These are phyloP conservation scores for Papilio polyxenes DNA, from an alignment of 1,140 invertebrate species.

Conservation along the genomic window DNA sequence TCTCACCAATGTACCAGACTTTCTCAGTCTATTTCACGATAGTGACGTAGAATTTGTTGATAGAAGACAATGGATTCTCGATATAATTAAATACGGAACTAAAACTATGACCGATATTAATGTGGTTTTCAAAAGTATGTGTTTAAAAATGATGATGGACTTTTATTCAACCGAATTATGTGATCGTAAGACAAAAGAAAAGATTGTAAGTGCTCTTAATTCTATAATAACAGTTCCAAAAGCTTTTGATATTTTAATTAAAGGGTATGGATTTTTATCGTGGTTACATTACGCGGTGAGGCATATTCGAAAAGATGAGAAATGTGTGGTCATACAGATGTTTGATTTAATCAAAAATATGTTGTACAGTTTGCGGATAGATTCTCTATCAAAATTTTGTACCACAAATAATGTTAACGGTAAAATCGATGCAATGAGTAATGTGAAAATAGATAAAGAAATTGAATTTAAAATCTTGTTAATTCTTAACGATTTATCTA, in stretches of 20 bases:
- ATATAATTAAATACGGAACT: conserved; percentile 84
- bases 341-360: conserved; percentile 59
- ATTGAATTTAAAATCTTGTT: conserved; percentile 64
- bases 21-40: conserved; percentile 87
- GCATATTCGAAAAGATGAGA: conserved; percentile 60
- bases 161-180: conserved; percentile 76
- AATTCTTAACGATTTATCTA: conserved; percentile 58
- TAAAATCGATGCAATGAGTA: conserved; percentile 46
- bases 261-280: conserved; percentile 83
- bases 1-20: conserved; percentile 87
- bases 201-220: conserved; percentile 83
- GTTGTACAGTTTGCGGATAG: conserved; percentile 58
- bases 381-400: conserved; percentile 55
- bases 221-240: conserved; percentile 82
- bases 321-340: conserved; percentile 48
- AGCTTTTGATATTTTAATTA: conserved; percentile 82
- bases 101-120: conserved; percentile 79
- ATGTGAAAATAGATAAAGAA: conserved; percentile 67
- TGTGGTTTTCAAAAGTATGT: conserved; percentile 79
- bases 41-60: conserved; percentile 82
- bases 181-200: conserved; percentile 81
- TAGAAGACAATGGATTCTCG: conserved; percentile 86
- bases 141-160: conserved; percentile 81
- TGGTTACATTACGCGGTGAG: conserved; percentile 80
- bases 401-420: conserved; percentile 48